A percentile compares a stretch with the other conserved stretches of the same genome.
These are phyloP conservation scores for Arctopsyche grandis DNA, from an alignment of 1,140 invertebrate species.

Conservation along the genomic window DNA sequence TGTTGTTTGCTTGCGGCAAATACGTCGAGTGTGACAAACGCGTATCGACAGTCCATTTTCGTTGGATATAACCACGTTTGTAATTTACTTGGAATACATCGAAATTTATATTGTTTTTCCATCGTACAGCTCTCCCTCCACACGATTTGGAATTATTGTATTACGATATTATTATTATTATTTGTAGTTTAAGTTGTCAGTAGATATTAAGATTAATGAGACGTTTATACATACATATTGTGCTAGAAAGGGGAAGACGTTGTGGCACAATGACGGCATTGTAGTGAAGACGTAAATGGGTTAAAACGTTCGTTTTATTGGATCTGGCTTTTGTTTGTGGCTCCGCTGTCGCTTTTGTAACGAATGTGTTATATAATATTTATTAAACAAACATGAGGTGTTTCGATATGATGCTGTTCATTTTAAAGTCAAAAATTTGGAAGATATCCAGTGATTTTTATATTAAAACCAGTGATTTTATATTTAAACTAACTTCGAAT, in stretches of 20 bases:
- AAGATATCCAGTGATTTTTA: too few species aligned
- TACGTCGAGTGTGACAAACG: slow-evolving; percentile 4
- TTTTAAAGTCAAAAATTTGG: too few species aligned
- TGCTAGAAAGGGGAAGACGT: background rate
- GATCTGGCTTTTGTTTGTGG: too few species aligned
- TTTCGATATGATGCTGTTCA: too few species aligned
- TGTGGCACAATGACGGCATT: background rate
- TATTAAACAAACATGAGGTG: too few species aligned
- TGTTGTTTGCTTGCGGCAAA: background rate
- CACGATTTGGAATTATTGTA: background rate
- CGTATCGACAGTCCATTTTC: slow-evolving; percentile 5
- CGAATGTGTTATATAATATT: too few species aligned
- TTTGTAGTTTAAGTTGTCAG: background rate
- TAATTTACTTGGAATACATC: background rate
- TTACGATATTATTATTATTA: background rate
- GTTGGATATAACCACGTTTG: background rate
- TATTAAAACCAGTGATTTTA: too few species aligned
- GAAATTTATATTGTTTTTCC: background rate
- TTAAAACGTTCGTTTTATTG: slow-evolving; percentile 9
- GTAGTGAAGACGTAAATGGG: background rate
- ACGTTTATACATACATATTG: background rate
- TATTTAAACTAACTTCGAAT: too few species aligned
- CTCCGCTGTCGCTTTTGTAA: too few species aligned
- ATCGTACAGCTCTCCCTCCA: background rate
- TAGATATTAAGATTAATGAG: background rate